Percentiles rank a stretch among this genome's conserved stretches.
Conservation (phyloP, 2,113 vertebrate genomes). For the Scomber japonicus region DNA sequence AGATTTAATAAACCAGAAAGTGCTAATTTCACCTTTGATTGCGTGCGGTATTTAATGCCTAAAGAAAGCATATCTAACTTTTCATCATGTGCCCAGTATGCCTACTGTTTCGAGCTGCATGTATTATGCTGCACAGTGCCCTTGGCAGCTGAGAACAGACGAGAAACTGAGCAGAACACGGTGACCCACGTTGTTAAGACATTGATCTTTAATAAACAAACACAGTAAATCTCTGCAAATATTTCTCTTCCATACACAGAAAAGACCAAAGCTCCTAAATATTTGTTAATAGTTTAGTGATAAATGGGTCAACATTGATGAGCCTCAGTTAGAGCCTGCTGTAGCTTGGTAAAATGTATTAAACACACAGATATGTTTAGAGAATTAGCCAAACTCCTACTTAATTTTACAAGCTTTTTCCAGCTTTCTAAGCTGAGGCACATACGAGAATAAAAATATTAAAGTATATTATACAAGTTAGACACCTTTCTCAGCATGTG, state of each 20-base stretch:
- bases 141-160: conserved; percentile 45
- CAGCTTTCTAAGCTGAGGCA: not conserved
- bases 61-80: conserved; percentile 70
- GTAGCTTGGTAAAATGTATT: not conserved
- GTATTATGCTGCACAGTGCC: conserved; percentile 7
- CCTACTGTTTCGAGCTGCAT: conserved; percentile 49
- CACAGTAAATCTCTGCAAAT: conserved; percentile 24
- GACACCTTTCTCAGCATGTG: too few species aligned
- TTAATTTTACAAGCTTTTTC: not conserved
- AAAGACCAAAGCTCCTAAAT: conserved; percentile 13
- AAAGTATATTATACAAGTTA: not conserved
- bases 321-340: conserved; percentile 15
- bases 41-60: conserved; percentile 70
- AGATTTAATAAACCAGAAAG: conserved; percentile 78
- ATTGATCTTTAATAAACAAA: conserved; percentile 45
- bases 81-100: conserved; percentile 59
- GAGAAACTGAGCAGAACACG: conserved; percentile 14
- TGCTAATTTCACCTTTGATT: conserved; percentile 80
- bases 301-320: conserved; percentile 5
- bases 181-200: conserved; percentile 34
- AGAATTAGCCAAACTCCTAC: not conserved
- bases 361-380: not conserved
- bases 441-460: not conserved
- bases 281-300: conserved; percentile 27
- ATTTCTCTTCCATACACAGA: conserved; percentile 21